These are phyloP conservation scores for Craseonycteris thonglongyai DNA, from an alignment of 2,113 vertebrate species.

Conservation along the genomic window DNA sequence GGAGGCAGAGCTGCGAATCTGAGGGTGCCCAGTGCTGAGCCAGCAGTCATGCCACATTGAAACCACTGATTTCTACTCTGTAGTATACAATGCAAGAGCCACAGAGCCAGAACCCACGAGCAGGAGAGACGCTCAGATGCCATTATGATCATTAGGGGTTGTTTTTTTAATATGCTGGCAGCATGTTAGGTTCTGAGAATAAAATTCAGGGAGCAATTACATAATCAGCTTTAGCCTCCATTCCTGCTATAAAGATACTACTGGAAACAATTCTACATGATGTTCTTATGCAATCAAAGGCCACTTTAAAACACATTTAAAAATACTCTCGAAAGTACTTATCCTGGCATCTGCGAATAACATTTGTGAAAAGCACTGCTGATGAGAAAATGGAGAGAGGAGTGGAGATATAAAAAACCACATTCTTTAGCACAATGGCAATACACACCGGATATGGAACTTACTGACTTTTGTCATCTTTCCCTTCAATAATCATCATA, in stretches of 20 bases:
- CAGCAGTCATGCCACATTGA: background rate
- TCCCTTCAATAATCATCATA: background rate
- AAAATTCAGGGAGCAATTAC: slow-evolving; percentile 59
- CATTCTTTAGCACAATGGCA: background rate
- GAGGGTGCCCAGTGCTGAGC: background rate
- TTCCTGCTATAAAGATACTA: slow-evolving; percentile 46
- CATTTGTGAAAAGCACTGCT: slow-evolving; percentile 28
- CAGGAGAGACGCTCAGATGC: background rate
- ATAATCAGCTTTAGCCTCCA: slow-evolving; percentile 51
- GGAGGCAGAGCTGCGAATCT: background rate
- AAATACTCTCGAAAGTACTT: slow-evolving; percentile 33
- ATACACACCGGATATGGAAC: background rate
- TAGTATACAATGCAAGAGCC: background rate
- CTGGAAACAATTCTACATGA: slow-evolving; percentile 37
- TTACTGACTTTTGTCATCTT: background rate
- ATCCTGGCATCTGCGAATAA: slow-evolving; percentile 35
- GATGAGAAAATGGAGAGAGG: background rate
- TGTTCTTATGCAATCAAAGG: slow-evolving; percentile 60
- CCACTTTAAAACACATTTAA: slow-evolving; percentile 40
- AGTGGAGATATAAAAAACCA: background rate
- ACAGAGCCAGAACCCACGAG: background rate
- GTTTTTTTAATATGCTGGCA: slow-evolving; percentile 25
- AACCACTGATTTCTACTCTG: background rate
- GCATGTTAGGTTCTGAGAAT: slow-evolving; percentile 53
- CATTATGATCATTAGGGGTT: background rate